These are phyloP conservation scores for Hartigia nigra DNA, from an alignment of 2,888 invertebrate genomes.

Conservation along the genomic window DNA sequence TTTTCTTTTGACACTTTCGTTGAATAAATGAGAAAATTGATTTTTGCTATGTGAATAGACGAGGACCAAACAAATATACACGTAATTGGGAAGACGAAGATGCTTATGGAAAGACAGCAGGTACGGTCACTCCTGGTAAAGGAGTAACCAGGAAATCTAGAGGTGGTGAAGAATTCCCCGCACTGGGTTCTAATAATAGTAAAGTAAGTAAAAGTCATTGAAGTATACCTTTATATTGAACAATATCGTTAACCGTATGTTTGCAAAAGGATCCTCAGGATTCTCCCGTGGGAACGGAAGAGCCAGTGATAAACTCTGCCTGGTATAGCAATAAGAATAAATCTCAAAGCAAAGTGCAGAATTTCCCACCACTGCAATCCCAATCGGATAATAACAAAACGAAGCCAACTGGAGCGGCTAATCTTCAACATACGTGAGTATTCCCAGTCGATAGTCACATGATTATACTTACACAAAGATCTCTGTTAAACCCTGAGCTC, in stretches of 20 bases:
- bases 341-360: conserved; percentile 51
- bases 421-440: conserved; percentile 44
- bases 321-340: conserved; percentile 64
- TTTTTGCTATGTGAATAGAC: conserved; percentile 66
- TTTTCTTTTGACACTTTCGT: background rate
- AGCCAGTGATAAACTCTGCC: conserved; percentile 62
- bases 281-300: conserved; percentile 43
- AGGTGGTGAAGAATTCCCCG: conserved; percentile 72
- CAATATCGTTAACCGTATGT: background rate
- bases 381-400: conserved; percentile 53
- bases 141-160: conserved; percentile 52
- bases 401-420: conserved; percentile 34
- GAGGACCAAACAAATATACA: conserved; percentile 92
- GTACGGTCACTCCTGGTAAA: conserved; percentile 47
- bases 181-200: conserved; percentile 59
- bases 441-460: background rate
- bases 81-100: conserved; percentile 94
- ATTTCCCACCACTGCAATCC: conserved; percentile 58
- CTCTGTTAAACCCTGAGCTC: conserved; percentile 18
- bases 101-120: conserved; percentile 77
- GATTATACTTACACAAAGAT: background rate
- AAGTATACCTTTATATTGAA: background rate
- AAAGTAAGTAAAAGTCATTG: conserved; percentile 40
- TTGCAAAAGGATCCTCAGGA: conserved; percentile 40
- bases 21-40: background rate